Evolutionary conservation across 2,113 vertebrate genomes (phyloP).

Genomic region (Tachuris rubrigastra): DNA sequence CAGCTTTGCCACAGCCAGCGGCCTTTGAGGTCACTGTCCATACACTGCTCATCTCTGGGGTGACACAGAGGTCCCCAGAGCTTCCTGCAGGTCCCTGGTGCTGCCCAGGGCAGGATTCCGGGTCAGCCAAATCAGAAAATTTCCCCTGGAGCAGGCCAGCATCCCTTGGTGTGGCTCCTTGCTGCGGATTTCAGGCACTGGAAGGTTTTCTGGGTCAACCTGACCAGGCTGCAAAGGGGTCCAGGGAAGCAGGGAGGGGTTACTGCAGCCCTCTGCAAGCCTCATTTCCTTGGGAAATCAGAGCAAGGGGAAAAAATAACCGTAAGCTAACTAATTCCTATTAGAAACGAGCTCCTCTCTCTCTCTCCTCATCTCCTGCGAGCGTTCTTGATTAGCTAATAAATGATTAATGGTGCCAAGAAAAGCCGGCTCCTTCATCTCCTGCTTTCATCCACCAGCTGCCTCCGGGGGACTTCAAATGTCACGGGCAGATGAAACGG

Average conservation of each 20-base stretch:
- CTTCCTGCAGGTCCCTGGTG: not conserved
- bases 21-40: not conserved
- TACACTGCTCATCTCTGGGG: not conserved
- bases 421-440: conserved; percentile 36
- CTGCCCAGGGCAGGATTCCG: not conserved
- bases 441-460: conserved; percentile 45
- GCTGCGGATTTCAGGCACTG: fast-evolving
- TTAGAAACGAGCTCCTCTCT: conserved; percentile 16
- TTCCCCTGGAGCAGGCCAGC: not conserved
- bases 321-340: conserved; percentile 58
- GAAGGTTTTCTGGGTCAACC: not conserved
- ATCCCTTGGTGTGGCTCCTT: not conserved
- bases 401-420: conserved; percentile 61
- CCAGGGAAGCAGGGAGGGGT: fast-evolving
- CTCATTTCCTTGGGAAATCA: conserved; percentile 19
- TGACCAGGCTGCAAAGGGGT: fast-evolving
- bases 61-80: not conserved
- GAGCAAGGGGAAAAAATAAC: not conserved
- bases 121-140: not conserved
- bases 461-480: conserved; percentile 32
- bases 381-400: conserved; percentile 59
- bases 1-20: not conserved
- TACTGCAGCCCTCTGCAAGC: not conserved
- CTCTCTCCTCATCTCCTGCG: conserved; percentile 33
- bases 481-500: not conserved